phyloP scores from a whole-genome alignment of 2,888 invertebrate genomes.

The Pollenia labialis region DNA sequence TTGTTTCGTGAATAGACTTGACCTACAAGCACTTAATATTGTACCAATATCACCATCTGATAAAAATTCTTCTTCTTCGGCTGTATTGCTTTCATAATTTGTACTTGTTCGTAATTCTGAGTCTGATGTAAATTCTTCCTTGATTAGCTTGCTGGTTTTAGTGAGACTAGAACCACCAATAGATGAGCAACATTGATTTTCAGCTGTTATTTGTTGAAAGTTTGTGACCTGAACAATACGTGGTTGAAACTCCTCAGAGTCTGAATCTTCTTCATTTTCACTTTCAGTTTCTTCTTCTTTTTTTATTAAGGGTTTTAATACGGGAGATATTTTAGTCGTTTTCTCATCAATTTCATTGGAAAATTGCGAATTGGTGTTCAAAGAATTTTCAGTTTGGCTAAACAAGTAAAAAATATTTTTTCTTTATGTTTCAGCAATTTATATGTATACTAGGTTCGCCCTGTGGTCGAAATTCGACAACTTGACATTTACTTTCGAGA shows the following conservation, averaged over 20 bases:
- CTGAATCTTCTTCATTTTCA: constrained; percentile 71
- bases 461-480: no score
- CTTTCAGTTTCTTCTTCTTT: constrained; percentile 54
- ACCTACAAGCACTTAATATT: constrained; percentile 77
- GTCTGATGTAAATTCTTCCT: constrained; percentile 75
- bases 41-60: constrained; percentile 45
- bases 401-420: constrained; percentile 8
- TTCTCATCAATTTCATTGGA: constrained; percentile 54
- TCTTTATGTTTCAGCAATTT: no score
- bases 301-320: background rate
- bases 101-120: constrained; percentile 61
- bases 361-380: constrained; percentile 50
- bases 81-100: background rate
- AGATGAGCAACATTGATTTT: background rate
- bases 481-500: no score
- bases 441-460: no score
- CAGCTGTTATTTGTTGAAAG: constrained; percentile 77
- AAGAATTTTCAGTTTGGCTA: constrained; percentile 67
- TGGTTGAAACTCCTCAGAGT: constrained; percentile 78
- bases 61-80: constrained; percentile 53
- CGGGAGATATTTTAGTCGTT: constrained; percentile 28
- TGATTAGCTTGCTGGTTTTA: constrained; percentile 69
- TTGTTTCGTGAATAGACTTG: constrained; percentile 83
- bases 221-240: constrained; percentile 83
- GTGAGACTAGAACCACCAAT: background rate